Evolutionary conservation across 2,797 vertebrate species (phyloP).

Genomic region (Alca torda): DNA sequence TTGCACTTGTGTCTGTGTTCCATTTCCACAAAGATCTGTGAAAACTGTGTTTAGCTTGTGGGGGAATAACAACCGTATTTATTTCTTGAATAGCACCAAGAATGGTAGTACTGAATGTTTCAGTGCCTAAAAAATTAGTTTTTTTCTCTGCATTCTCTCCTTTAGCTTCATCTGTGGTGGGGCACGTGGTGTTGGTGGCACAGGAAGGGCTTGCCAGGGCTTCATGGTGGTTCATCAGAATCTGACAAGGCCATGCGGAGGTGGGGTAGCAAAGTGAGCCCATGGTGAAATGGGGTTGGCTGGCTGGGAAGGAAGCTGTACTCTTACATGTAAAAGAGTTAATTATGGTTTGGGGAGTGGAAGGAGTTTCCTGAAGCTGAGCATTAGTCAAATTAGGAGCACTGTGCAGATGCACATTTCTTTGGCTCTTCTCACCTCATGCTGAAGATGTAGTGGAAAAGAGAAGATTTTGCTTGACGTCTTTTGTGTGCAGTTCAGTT

Average conservation of each 20-base stretch:
- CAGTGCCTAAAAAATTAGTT: not conserved
- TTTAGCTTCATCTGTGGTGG: rapidly evolving
- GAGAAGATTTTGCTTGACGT: not conserved
- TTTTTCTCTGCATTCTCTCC: not conserved
- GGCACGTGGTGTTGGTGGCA: rapidly evolving
- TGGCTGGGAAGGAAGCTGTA: not conserved
- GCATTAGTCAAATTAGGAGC: not conserved
- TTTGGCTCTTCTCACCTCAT: not conserved
- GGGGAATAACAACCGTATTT: not conserved
- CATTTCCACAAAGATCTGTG: not conserved
- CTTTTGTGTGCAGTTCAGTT: not conserved
- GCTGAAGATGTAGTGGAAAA: not conserved
- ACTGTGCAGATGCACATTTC: not conserved
- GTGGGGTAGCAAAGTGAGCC: not conserved
- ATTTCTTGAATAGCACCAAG: not conserved
- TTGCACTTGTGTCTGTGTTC: not conserved
- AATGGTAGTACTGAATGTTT: not conserved
- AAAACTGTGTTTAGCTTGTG: not conserved
- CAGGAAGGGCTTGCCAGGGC: not conserved
- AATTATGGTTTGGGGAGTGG: not conserved
- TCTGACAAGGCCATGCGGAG: not conserved
- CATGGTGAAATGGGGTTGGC: not conserved
- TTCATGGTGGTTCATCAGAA: not conserved
- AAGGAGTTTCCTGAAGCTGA: not conserved
- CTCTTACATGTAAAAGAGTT: not conserved